Base-by-base conservation (phyloP, 2,113 vertebrate species). In the Myiagra hebetior region DNA sequence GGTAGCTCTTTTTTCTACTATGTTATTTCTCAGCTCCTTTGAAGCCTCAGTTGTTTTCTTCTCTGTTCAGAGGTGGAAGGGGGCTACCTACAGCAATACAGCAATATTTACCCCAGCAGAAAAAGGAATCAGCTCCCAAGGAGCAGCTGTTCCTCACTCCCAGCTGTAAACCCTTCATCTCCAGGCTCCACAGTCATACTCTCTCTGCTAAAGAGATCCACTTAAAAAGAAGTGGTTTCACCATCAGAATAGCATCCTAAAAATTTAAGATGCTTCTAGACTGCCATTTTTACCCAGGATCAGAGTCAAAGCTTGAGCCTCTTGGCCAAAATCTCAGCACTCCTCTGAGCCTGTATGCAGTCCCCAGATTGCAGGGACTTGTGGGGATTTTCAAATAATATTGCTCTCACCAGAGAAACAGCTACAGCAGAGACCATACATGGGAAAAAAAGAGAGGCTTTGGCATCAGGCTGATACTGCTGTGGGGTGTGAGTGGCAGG, bases 351-450 rank as follows among this genome's bases (percentile, higher is more conserved):
- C 50, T 47, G 7, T 28, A 4, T 9, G 28, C 8, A 74, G 15
- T 41, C 18, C 27, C 33, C 5, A 84, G 20, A 17, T 8, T 63
- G 50, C 39, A 85, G 23, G 23, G 11, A 50, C 44, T 31, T 28
- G 18, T 10, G 9, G 8, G 8, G 42, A 52, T 56, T 75, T 92
- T 26, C n/a, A 49, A 67, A 52, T 12, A 39, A 47, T n/a, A 15
- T 16, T 42, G 28, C 7, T 49, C 3, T 75, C 33, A 75, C 12
- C 37, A 69, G 20, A 49, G 30, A 59, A 77, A 84, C 21, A 84
- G 42, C 37, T 57, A 53, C 1, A 3, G 22, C 22, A 81, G 52
- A 85, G 47, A 85, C 11, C 3, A 1, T 16, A 26, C 0, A 0
- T 22, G 20, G 73, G 59, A 19, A 88, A 78, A 78, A 20, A n/a